Evolutionary conservation across 2,888 invertebrate genomes (phyloP), one percentile per base, ranked within the genome.

Genomic region (Hydropsyche betteni): DNA sequence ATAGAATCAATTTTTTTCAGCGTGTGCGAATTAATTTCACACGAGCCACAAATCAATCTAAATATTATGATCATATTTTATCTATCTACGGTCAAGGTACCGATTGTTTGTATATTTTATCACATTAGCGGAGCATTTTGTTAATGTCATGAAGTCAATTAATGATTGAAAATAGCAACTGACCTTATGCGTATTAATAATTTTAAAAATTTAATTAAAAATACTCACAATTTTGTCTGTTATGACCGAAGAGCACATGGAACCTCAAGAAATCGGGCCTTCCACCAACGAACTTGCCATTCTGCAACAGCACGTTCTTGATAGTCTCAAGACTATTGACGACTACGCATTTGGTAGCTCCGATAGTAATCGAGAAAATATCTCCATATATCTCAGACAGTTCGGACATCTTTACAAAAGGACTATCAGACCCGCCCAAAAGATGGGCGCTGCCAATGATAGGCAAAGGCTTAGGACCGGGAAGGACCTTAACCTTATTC

Each of bases 151-250:
- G 2, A 24, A 1, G 2, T 24, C 24, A 24, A 24, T 24, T 24
- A 24, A 24, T 24, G 24, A 24, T 24, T 24, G 24, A 24, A 24
- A 24, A 24, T 24, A 1, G 1, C 24, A 24, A 24, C 24, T 24
- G 24, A 2, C 2, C 24, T 24, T 24, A 24, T 24, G 24, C 24
- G 24, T 24, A 8, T 4, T 7, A 55, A 55, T 55, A 3, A 55
- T 55, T 7, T 10, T 14, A 1, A 55, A 55, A 12, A n/a, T 14
- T n/a, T 10, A 10, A 55, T n/a, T 0, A 36, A 64, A 24, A 24
- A 24, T 51, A 92, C 95, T 94, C 85, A 95, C 95, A 95, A 83
- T 95, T 94, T 84, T 94, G 94, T 74, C 94, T 87, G 84, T 95
- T 92, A 50, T 94, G 94, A 38, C 93, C 94, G 83, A 96, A 95